Evolutionary conservation across 2,888 invertebrate genomes (phyloP), one percentile per base, ranked within the genome.

Genomic region (Netelia inedita): DNA sequence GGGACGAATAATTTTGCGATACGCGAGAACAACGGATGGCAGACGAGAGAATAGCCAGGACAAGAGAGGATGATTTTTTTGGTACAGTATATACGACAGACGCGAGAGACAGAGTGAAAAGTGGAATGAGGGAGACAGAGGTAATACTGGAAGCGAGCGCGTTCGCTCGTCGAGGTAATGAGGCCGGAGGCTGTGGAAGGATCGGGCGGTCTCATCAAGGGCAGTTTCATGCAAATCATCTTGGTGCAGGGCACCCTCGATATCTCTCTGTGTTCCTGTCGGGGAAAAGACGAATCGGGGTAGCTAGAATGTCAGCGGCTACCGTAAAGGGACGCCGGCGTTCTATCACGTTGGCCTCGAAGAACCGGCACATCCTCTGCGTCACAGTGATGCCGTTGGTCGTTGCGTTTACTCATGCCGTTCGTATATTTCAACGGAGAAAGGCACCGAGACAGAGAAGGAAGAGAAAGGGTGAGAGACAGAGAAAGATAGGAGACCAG

Each of bases 221-320:
- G 88, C 87, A 90, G 88, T 89, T 89, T 88, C 88, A 91, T 91
- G 90, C 90, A 90, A 90, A 90, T 90, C 88, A 88, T 88, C 85
- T 79, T 83, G 83, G 66, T 79, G 59, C 53, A 72, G 79, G 72
- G 82, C 81, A 57, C 78, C 59, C 57, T 63, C 69, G 69, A 79
- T 68, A 69, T 66, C 55, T 59, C 74, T 41, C 65, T 66, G 71
- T 82, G 71, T 82, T 79, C 43, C 82, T 68, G 66, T 59, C 79
- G 72, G 35, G 79, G 71, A 46, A 83, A 88, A 82, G 83, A 79
- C 85, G 72, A 55, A 73, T 82, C 66, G 79, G 79, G 79, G 76
- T 69, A 68, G 79, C 80, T 75, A 78, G 72, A 69, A 68, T 85
- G 85, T 83, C 83, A 80, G 75, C 82, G 82, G 78, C 86, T 85